Percentiles rank a stretch among this genome's conserved stretches.
Conservation (phyloP, 2,113 vertebrate species). For the Cyanocitta stelleri region DNA sequence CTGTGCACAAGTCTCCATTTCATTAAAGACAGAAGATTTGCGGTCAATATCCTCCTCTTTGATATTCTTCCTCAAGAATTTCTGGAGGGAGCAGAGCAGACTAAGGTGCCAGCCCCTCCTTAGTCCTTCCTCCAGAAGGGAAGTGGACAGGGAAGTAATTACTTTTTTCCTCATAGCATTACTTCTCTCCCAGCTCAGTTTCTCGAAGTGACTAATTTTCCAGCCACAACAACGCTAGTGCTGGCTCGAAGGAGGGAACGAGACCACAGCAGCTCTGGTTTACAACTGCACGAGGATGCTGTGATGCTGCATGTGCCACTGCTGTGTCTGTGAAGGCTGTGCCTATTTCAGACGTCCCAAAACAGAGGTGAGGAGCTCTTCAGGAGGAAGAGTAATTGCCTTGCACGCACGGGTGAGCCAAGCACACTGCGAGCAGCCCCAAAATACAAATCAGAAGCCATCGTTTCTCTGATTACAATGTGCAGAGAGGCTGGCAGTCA, state of each 20-base stretch:
- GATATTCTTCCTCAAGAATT: not conserved
- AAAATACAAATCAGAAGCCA: not conserved
- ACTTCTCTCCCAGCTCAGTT: not conserved
- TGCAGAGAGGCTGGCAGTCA: not conserved
- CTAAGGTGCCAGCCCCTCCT: not conserved
- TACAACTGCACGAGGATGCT: not conserved
- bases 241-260: not conserved
- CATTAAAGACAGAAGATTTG: not conserved
- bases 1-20: not conserved
- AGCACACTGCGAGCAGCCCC: not conserved
- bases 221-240: not conserved
- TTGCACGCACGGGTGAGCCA: not conserved
- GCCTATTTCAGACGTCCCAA: not conserved
- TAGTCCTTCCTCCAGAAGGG: not conserved
- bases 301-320: not conserved
- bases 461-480: not conserved
- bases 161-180: not conserved
- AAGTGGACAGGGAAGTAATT: not conserved
- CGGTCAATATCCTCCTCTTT: not conserved
- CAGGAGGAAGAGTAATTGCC: not conserved
- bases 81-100: not conserved
- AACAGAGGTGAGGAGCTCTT: not conserved
- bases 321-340: not conserved
- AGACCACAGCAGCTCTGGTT: not conserved
- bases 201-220: not conserved